Evolutionary conservation across 2,797 vertebrate genomes (phyloP), one percentile per base, ranked within the genome.

Genomic region (Manis pentadactyla): DNA sequence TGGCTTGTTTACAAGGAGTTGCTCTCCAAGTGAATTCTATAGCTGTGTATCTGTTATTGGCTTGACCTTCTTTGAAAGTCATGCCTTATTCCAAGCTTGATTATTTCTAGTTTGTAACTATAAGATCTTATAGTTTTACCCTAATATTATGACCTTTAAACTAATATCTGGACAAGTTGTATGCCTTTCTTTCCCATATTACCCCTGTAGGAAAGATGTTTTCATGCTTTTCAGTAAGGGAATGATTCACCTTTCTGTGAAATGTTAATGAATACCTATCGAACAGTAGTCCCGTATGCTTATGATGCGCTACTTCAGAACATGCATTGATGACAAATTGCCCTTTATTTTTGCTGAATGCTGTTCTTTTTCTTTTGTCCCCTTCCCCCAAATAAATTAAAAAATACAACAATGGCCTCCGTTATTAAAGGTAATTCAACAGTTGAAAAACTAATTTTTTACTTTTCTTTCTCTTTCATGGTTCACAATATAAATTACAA

Each of bases 401-500:
- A 63, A 66, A 74, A 34, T 73, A 77, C 29, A 68, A 81, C 86
- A 46, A 49, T 3, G 63, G 34, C 4, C 61, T 97, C 84, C 85
- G 85, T 68, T 95, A 96, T 91, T 94, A 95, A 97, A 77, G 94
- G 81, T 90, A 97, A 98, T 97, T 97, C 92, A 96, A 95, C 82
- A 96, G 57, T 55, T 94, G 82, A 78, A 82, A 97, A 63, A 63
- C 68, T 95, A 87, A 97, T 96, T 97, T 46, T 97, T 93, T 96
- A 87, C 57, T 92, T 69, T 96, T 96, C 69, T 95, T 96, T 96
- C 84, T 98, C 92, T 92, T 95, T 93, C 66, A 95, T 95, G 39
- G 64, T 90, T 96, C 94, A 90, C 94, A 97, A 97, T 98, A 96
- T 97, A 96, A 98, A 98, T 97, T 92, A 69, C 71, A 95, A 95